Evolutionary conservation across 92 coral and sea anemone species (phyloP), one percentile per base, ranked within the genome.

Genomic region (Paragorgia papillata): DNA sequence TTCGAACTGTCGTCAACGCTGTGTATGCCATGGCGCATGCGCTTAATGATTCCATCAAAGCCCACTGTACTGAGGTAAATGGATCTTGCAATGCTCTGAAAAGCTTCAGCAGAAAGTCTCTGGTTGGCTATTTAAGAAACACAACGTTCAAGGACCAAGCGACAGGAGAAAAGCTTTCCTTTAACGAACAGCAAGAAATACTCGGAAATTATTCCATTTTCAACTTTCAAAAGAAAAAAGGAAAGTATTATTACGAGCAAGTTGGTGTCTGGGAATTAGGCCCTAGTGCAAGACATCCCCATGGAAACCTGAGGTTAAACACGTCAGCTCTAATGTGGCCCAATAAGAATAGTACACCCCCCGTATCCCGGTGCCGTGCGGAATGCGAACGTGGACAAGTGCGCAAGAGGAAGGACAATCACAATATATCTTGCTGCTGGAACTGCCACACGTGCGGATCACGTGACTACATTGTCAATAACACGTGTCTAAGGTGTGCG

Each of bases 11-110:
- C 20, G 67, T 83, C 70, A 83, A 83, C 56, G 82, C 87, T 0
- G 79, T 83, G 30, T 76, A 83, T 55, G 87, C 87, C 25, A 83
- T 83, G 87, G 79, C 74, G 48, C 35, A 75, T 32, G 87, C 82
- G 31, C 73, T 83, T 7, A 41, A 83, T 69, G 56, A 66, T 27
- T 75, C 56, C 71, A 51, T 79, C 60, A 76, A 57, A 41, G 71
- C 75, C 44, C 55, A 26, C 54, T 82, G 86, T 44, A 25, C 30
- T n/a, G 73, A 35, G 19, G 17, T 26, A n/a, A 44, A 57, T 28
- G 73, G 79, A 26, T 53, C 29, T 31, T 83, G 87, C 44, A 62
- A 61, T n/a, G 62, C 73, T 24, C 59, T 67, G 21, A 43, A 40
- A 9, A 29, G 12, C 2, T 1, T 75, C 25, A 65, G 62, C 57